A percentile compares a stretch with the other conserved stretches of the same genome.
Conservation (phyloP, 2,888 invertebrate genomes). For the Ophraella communa region DNA sequence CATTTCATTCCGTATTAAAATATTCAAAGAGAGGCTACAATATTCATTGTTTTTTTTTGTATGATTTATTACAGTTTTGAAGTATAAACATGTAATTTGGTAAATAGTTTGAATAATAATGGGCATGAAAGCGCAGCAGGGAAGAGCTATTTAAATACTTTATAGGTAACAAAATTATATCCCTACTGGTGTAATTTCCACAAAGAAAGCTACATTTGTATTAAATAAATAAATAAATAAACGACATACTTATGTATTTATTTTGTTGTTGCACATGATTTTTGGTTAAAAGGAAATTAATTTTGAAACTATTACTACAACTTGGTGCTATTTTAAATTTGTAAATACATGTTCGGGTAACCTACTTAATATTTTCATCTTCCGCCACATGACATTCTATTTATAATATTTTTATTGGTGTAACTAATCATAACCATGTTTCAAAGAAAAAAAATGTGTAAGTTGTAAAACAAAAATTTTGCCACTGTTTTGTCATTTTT, state of each 20-base stretch:
- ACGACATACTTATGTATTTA: no score
- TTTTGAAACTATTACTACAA: background rate
- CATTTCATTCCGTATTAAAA: conserved; percentile 17
- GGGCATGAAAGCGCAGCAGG: conserved; percentile 20
- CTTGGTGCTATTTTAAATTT: background rate
- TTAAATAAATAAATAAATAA: no score
- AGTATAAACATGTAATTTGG: conserved; percentile 28
- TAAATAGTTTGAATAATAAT: conserved; percentile 26
- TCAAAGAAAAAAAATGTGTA: background rate
- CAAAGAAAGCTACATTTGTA: no score
- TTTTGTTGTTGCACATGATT: background rate
- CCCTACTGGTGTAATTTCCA: background rate
- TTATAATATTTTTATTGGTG: conserved; percentile 6
- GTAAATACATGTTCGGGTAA: background rate
- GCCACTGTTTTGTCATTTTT: background rate
- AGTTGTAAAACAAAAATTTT: background rate
- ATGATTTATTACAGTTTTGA: conserved; percentile 22
- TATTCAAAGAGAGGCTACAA: conserved; percentile 14
- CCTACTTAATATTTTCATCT: background rate
- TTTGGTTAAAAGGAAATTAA: background rate
- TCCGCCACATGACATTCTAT: background rate
- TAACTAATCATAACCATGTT: conserved; percentile 5
- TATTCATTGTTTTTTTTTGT: conserved; percentile 22
- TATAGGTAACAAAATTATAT: conserved; percentile 11
- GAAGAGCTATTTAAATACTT: conserved; percentile 12